A percentile compares a stretch with the other conserved stretches of the same genome.
phyloP scores from a whole-genome alignment of 2,888 invertebrate genomes.

The Trichogramma dendrolimi region DNA sequence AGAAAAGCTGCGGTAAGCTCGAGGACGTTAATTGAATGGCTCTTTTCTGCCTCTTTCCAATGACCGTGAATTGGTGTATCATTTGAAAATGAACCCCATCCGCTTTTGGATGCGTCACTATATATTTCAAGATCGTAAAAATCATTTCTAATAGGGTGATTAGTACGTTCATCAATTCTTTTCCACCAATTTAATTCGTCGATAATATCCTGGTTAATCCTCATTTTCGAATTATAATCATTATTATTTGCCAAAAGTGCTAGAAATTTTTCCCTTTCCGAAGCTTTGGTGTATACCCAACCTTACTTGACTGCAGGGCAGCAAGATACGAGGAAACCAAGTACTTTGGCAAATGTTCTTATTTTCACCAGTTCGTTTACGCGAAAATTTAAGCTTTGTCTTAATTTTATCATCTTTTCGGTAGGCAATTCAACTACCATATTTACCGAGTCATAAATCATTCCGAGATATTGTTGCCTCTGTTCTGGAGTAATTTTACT shows the following conservation, averaged over 20 bases:
- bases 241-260: no score
- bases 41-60: constrained; percentile 1
- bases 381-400: not conserved
- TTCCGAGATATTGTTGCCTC: not conserved
- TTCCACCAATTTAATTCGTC: constrained; percentile 6
- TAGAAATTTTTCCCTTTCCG: not conserved
- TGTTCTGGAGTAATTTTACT: no score
- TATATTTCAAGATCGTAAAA: constrained; percentile 1
- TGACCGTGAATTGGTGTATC: not conserved
- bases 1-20: constrained; percentile 3
- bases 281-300: not conserved
- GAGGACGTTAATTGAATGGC: not conserved
- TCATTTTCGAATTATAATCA: constrained; percentile 1
- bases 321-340: no score
- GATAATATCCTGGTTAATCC: not conserved
- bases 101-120: not conserved
- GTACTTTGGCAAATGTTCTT: no score
- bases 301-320: constrained; percentile 5
- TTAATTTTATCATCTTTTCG: not conserved
- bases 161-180: not conserved
- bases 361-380: not conserved
- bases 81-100: not conserved
- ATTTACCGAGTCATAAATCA: not conserved
- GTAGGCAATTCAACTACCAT: constrained; percentile 3
- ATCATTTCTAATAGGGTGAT: constrained; percentile 1